A percentile compares a stretch with the other conserved stretches of the same genome.
phyloP scores from a whole-genome alignment of 2,888 invertebrate species.

The Palloptera scutellata region DNA sequence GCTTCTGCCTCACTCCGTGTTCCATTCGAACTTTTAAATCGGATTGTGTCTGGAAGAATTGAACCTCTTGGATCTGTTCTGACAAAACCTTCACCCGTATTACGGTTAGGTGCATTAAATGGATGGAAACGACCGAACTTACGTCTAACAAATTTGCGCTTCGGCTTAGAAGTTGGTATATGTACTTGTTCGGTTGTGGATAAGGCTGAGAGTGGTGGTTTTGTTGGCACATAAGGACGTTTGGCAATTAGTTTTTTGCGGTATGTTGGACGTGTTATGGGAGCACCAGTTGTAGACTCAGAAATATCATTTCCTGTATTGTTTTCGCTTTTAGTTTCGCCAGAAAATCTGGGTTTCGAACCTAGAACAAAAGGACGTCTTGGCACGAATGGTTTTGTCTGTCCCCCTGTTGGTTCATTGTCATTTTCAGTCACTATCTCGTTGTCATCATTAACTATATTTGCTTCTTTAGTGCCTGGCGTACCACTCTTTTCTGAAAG shows the following conservation, averaged over 20 bases:
- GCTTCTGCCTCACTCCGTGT: slow-evolving; percentile 13
- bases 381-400: background rate
- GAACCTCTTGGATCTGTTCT: slow-evolving; percentile 46
- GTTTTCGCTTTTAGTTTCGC: slow-evolving; percentile 20
- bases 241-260: slow-evolving; percentile 53
- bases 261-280: slow-evolving; percentile 43
- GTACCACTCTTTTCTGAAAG: slow-evolving; percentile 41
- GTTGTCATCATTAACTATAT: background rate
- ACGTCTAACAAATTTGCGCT: slow-evolving; percentile 47
- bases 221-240: slow-evolving; percentile 49
- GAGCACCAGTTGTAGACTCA: slow-evolving; percentile 21
- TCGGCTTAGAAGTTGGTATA: slow-evolving; percentile 39
- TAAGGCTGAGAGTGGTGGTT: slow-evolving; percentile 33
- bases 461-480: slow-evolving; percentile 17
- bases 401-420: background rate
- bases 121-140: slow-evolving; percentile 52
- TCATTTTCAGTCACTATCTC: background rate
- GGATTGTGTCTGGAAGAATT: slow-evolving; percentile 46
- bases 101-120: slow-evolving; percentile 47
- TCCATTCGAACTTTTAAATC: slow-evolving; percentile 43
- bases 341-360: slow-evolving; percentile 9
- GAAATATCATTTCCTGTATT: background rate
- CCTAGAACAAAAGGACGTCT: slow-evolving; percentile 29
- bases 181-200: slow-evolving; percentile 32
- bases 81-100: slow-evolving; percentile 48